Base-by-base conservation (phyloP, 2,888 invertebrate genomes). In the Encarsia formosa region DNA sequence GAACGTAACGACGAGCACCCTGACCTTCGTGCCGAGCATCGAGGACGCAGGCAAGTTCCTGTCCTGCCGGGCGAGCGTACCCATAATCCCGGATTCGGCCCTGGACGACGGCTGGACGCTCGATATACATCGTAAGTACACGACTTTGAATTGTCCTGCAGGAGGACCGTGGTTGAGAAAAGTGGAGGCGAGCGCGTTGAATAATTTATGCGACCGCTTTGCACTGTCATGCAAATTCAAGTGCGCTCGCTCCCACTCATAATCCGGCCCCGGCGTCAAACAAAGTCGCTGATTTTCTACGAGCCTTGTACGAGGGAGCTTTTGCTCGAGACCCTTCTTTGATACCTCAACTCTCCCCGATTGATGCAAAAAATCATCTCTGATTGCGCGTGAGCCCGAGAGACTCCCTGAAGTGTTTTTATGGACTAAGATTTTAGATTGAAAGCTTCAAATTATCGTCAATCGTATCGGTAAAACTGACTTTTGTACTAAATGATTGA, bases 61-160 rank as follows among this genome's bases (percentile, higher is more conserved):
- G 61, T 81, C 85, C 44, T 92, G 91, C 73, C 81, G 86, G 49
- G 89, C 86, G 9, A 87, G 87, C 63, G 89, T 90, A 68, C 79
- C 84, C 49, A 80, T 82, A 64, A 85, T 91, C 64, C 81, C 84
- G 3, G 84, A 86, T 67, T 85, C 87, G 35, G 83, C 84, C 32
- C 80, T 88, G 61, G 88, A 90, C 74, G 88, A 89, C 66, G 83
- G 82, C 54, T 89, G 88, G 88, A 84, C 84, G 70, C 80, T 91
- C 65, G 84, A 86, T 75, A 87, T 92, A 64, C 83, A 88, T 71
- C 91, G 91, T 91, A 78, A 88, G 91, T 84, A 63, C 63, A 19
- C 37, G 26, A 15, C 26, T 20, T 16, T 6, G 44, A 42, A 52
- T 52, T 42, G 42, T 52, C 37, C 37, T 38, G 20, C 29, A 29